Evolutionary conservation across 2,113 vertebrate species (phyloP).

Genomic region (Calidris pygmaea): DNA sequence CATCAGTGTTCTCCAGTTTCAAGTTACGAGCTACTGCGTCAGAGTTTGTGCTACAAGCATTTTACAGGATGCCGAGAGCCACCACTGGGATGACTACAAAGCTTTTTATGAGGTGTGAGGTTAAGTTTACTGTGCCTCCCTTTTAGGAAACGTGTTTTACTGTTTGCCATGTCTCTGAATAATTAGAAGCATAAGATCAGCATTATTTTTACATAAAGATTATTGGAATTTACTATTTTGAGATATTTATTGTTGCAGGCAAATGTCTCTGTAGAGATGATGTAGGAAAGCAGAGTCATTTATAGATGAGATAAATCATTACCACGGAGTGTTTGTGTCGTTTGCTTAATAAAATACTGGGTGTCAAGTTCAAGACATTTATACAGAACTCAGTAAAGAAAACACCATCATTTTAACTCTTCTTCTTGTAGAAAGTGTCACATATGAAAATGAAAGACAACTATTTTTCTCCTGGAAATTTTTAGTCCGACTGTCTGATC

Average conservation of each 20-base stretch:
- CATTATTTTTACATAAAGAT: constrained; percentile 37
- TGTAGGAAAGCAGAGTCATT: background rate
- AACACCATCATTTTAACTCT: background rate
- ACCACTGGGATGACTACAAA: constrained; percentile 91
- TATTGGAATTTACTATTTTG: constrained; percentile 64
- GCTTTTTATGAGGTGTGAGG: constrained; percentile 92
- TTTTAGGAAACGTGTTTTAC: constrained; percentile 68
- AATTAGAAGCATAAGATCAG: constrained; percentile 66
- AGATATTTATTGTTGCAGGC: constrained; percentile 22
- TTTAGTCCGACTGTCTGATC: background rate
- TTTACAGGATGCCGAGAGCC: constrained; percentile 93
- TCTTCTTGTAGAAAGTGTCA: background rate
- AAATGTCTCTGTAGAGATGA: constrained; percentile 20
- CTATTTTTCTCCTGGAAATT: background rate
- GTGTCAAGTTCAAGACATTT: background rate
- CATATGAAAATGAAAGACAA: background rate
- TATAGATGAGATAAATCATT: background rate
- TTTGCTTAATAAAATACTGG: background rate
- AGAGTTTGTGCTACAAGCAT: constrained; percentile 88
- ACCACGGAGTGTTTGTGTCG: background rate
- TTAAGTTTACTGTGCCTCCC: constrained; percentile 64
- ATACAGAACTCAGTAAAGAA: background rate
- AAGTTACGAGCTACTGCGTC: constrained; percentile 88
- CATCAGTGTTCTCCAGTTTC: constrained; percentile 80
- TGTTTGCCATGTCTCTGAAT: constrained; percentile 62